Percentiles rank a stretch among this genome's conserved stretches.
Conservation (phyloP, 2,113 vertebrate genomes). For the Sisor rabdophorus region DNA sequence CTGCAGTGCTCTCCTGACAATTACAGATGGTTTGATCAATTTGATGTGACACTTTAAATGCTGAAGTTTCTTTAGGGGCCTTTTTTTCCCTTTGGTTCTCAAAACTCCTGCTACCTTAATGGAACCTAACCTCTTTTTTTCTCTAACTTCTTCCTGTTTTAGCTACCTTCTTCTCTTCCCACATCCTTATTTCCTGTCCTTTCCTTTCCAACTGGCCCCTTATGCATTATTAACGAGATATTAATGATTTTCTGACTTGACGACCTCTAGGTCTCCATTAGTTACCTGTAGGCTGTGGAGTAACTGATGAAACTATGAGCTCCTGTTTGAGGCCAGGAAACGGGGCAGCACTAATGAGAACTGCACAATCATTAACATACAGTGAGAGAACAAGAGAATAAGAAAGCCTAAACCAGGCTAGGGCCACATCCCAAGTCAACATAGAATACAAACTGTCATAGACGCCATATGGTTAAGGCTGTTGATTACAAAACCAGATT, state of each 20-base stretch:
- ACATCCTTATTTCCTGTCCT: conserved; percentile 19
- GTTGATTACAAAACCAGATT: too few species aligned
- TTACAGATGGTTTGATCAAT: not conserved
- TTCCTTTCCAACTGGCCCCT: conserved; percentile 34
- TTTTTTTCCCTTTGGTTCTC: conserved; percentile 6
- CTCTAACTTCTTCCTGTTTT: conserved; percentile 19
- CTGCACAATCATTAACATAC: conserved; percentile 47
- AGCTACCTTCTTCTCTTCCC: conserved; percentile 13
- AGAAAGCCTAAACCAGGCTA: not conserved
- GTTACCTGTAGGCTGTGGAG: conserved; percentile 51
- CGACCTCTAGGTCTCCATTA: conserved; percentile 59
- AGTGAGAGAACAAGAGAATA: conserved; percentile 5
- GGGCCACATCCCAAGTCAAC: conserved; percentile 1
- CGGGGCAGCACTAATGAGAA: conserved; percentile 54
- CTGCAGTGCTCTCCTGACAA: not conserved
- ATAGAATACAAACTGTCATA: not conserved
- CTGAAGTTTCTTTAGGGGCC: not conserved
- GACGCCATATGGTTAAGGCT: not conserved
- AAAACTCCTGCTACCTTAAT: not conserved
- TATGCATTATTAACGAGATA: conserved; percentile 61
- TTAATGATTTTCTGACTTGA: conserved; percentile 63
- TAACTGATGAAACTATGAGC: conserved; percentile 52
- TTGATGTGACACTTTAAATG: not conserved
- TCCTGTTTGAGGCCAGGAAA: conserved; percentile 46
- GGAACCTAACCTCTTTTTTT: conserved; percentile 15